Conservation (phyloP, 2,113 vertebrate genomes). For the Charina bottae region DNA sequence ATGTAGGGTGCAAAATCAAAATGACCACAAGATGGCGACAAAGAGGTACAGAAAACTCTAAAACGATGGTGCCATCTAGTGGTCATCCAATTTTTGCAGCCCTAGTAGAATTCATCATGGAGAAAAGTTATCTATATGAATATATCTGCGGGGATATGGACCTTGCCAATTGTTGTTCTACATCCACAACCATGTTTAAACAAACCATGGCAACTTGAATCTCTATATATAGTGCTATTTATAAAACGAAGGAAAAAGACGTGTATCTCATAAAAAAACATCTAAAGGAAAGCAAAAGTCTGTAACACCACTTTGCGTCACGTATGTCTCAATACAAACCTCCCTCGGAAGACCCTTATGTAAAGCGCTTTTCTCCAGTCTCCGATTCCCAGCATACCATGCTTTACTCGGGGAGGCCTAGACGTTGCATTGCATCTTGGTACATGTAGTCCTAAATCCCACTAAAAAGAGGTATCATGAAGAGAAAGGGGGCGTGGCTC, state of each 20-base stretch:
- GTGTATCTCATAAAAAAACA: not conserved
- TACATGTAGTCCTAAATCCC: conserved; percentile 49
- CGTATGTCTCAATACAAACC: not conserved
- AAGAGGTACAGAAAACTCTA: not conserved
- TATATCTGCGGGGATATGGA: not conserved
- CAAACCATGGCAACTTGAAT: not conserved
- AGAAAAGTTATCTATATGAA: not conserved
- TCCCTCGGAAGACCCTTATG: not conserved
- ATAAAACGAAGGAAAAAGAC: not conserved
- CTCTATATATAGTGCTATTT: not conserved
- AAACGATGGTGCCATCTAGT: not conserved
- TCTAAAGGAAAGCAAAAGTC: not conserved
- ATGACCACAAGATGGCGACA: not conserved
- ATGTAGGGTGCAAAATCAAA: not conserved
- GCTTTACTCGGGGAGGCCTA: too few relatives aligned
- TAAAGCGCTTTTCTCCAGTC: too few relatives aligned
- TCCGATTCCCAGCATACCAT: not conserved
- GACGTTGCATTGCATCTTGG: conserved; percentile 10
- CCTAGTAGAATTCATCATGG: not conserved
- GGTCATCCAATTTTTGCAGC: not conserved
- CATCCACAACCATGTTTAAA: too few relatives aligned
- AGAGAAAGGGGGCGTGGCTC: not conserved
- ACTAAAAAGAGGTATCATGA: not conserved
- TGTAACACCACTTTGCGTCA: not conserved
- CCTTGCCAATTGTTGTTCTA: too few relatives aligned